Evolutionary conservation across 2,113 vertebrate genomes (phyloP), one percentile per base, ranked within the genome.

Genomic region (Oryzias javanicus): DNA sequence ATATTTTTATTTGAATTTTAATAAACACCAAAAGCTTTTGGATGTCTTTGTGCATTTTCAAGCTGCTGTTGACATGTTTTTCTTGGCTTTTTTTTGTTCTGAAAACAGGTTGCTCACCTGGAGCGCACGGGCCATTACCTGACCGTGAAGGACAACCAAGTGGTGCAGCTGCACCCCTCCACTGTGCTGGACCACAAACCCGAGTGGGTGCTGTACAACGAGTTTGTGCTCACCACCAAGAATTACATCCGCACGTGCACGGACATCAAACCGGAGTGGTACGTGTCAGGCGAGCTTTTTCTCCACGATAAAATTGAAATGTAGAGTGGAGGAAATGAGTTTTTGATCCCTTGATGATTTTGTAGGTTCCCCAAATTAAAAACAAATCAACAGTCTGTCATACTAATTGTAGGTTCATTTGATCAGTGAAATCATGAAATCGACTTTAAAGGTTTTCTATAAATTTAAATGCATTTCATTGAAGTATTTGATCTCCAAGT

Each of bases 221-320:
- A 98, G 87, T 98, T 98, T 81, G 96, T 98, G 60, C 94, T 98
- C 81, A 98, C 96, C 70, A 97, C 96, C 20, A 98, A 98, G 89
- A 98, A 98, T 74, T 97, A 98, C 80, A 98, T 98, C 89, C 94
- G 96, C 81, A 98, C 96, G 0, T 97, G 95, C 91, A 96, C 95
- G 62, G 95, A 98, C 80, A 93, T 97, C 82, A 98, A 98, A 70
- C 96, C 96, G 6, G 96, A 98, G 85, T 98, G 96, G 96, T 98
- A 86, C 35, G 35, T 35, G 12, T 12, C 10, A 12, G 35, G 12
- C 10, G 35, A 35, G 10, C 35, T 35, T 35, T 35, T 35, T 35
- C 29, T 35, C 6, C 29, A 35, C 29, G 29, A 7, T 35, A 8
- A 12, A 35, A 35, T 3, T 12, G 35, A 35, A 35, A 35, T 35